phyloP scores from a whole-genome alignment of 2,113 vertebrate species.

The Machaerirhynchus nigripectus region DNA sequence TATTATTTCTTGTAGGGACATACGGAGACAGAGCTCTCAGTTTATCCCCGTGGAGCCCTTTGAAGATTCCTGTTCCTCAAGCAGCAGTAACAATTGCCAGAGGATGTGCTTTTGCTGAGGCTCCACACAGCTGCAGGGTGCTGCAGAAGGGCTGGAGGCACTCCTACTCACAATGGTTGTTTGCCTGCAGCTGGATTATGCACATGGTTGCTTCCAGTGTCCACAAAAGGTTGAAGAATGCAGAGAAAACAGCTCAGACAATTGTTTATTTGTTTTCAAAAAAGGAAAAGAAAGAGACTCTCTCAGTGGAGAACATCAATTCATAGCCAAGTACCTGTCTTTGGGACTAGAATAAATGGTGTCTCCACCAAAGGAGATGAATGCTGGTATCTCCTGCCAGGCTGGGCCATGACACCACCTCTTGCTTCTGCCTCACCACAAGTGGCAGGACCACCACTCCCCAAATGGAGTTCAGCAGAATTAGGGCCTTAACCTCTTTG shows the following conservation, averaged over 20 bases:
- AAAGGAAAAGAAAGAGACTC: neutral
- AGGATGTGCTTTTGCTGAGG: neutral
- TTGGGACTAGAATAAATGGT: neutral
- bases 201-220: neutral
- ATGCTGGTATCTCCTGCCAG: neutral
- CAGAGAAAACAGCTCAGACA: slow-evolving; percentile 11
- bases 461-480: neutral
- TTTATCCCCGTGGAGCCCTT: neutral
- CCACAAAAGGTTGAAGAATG: slow-evolving; percentile 40
- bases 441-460: neutral
- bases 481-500: neutral
- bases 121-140: neutral
- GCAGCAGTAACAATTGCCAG: neutral
- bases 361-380: neutral
- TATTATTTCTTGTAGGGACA: neutral
- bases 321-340: neutral
- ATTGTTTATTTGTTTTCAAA: neutral
- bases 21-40: neutral
- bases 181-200: neutral
- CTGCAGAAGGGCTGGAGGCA: neutral
- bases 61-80: neutral
- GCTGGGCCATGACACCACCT: neutral
- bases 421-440: neutral
- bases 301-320: neutral
- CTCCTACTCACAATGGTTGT: neutral